A percentile compares a stretch with the other conserved stretches of the same genome.
phyloP scores from a whole-genome alignment of 2,888 invertebrate species.

The Dryobota labecula region DNA sequence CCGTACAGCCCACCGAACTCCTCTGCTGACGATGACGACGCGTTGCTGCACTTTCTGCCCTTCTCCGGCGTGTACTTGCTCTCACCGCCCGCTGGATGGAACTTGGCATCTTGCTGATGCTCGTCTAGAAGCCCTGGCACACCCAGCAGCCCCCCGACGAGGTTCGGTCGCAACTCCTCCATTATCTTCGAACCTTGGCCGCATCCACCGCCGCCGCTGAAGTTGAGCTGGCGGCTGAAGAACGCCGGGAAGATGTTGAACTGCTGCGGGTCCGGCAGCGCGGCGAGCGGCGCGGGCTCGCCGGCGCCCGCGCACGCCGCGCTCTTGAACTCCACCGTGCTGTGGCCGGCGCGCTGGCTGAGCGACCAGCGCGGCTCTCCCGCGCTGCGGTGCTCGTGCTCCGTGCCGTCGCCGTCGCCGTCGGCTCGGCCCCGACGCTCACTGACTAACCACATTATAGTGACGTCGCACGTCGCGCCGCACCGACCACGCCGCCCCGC shows the following conservation, averaged over 20 bases:
- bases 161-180: conserved; percentile 96
- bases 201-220: conserved; percentile 92
- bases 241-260: conserved; percentile 98
- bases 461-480: conserved; percentile 86
- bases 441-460: conserved; percentile 92
- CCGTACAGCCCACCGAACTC: conserved; percentile 97
- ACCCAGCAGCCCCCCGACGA: conserved; percentile 94
- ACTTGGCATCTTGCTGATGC: conserved; percentile 91
- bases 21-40: conserved; percentile 94
- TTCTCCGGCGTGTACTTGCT: conserved; percentile 90
- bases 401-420: conserved; percentile 87
- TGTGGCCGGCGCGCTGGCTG: conserved; percentile 90
- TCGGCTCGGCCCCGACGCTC: conserved; percentile 91
- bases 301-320: conserved; percentile 92
- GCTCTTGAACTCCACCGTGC: conserved; percentile 96
- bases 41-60: conserved; percentile 94
- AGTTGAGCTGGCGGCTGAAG: conserved; percentile 96
- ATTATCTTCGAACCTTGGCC: conserved; percentile 94
- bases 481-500: conserved; percentile 85
- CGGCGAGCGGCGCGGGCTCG: conserved; percentile 89
- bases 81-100: conserved; percentile 88
- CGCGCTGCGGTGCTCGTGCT: conserved; percentile 84
- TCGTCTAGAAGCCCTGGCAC: conserved; percentile 95
- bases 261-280: conserved; percentile 93
- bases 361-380: conserved; percentile 87